phyloP scores from a whole-genome alignment of 2,888 invertebrate species.

The Eupithecia centaureata region DNA sequence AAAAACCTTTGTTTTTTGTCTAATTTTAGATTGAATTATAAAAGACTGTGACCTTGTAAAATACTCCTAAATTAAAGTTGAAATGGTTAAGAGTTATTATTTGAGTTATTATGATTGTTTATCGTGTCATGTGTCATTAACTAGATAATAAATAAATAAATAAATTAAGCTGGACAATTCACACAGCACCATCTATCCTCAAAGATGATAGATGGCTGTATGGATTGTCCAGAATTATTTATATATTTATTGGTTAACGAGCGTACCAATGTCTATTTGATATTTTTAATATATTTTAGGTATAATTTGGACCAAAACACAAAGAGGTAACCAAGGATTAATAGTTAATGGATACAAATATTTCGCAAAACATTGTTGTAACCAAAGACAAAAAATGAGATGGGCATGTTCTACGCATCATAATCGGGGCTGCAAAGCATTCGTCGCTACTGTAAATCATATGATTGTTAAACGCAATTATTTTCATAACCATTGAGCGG shows the following conservation, averaged over 20 bases:
- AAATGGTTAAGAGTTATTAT: background rate
- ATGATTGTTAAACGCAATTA: conserved; percentile 15
- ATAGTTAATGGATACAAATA: conserved; percentile 7
- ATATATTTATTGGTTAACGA: too few relatives aligned
- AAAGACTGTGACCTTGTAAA: background rate
- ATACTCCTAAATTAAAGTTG: background rate
- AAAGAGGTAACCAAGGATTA: conserved; percentile 16
- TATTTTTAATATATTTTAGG: conserved; percentile 1
- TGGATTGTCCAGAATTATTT: too few relatives aligned
- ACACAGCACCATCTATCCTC: too few relatives aligned
- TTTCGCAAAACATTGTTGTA: conserved; percentile 7
- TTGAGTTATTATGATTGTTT: too few relatives aligned
- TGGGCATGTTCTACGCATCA: conserved; percentile 56
- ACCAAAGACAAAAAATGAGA: conserved; percentile 24
- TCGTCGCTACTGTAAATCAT: conserved; percentile 42
- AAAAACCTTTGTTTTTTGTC: background rate
- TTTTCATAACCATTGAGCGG: conserved; percentile 3
- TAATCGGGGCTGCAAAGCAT: conserved; percentile 50
- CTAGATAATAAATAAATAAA: too few relatives aligned
- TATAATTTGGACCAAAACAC: conserved; percentile 11
- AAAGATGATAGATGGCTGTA: too few relatives aligned
- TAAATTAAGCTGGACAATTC: too few relatives aligned
- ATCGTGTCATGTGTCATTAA: too few relatives aligned
- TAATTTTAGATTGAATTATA: background rate
- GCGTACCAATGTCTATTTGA: too few relatives aligned